Evolutionary conservation across 92 coral and sea anemone species (phyloP), one percentile per base, ranked within the genome.

Genomic region (Umimayanthus kanabou): DNA sequence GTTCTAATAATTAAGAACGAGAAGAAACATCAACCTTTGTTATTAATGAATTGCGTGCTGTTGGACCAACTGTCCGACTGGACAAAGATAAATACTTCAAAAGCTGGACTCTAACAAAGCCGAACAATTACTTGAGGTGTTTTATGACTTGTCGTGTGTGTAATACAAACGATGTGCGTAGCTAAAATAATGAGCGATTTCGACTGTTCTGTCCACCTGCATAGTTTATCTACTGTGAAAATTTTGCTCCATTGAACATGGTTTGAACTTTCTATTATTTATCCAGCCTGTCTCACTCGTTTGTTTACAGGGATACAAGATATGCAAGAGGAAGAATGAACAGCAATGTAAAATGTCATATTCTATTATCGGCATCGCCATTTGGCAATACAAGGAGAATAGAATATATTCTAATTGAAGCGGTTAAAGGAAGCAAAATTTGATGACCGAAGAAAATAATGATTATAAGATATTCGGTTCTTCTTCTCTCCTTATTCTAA

Each of bases 11-110:
- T 18, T 76, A 16, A 76, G 26, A 76, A 45, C 11, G 37, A 37
- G 13, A 42, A 42, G 14, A 33, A 72, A 76, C 10, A 1, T 61
- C 6, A 23, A 18, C 69, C 69, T 61, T 39, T 18, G n/a, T 43
- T 42, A 76, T 40, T 26, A 76, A 6, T 76, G 49, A 45, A 76
- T 6, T 2, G 4, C 57, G 28, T 76, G 58, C 45, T 76, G 45
- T 76, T 76, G 22, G 30, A 76, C 25, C 80, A 76, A 76, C 55
- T 76, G 55, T 15, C 55, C 80, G 11, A 39, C 80, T 18, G 29
- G 25, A 4, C 9, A 76, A 76, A 39, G 26, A 76, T 9, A 76
- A 22, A 5, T 18, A 20, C 1, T 16, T 23, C 22, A 47, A 47
- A 5, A 47, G 50, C 50, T 47, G 50, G 50, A 47, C 50, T 47